Conservation (phyloP, 2,113 vertebrate species). For the Egretta garzetta region DNA sequence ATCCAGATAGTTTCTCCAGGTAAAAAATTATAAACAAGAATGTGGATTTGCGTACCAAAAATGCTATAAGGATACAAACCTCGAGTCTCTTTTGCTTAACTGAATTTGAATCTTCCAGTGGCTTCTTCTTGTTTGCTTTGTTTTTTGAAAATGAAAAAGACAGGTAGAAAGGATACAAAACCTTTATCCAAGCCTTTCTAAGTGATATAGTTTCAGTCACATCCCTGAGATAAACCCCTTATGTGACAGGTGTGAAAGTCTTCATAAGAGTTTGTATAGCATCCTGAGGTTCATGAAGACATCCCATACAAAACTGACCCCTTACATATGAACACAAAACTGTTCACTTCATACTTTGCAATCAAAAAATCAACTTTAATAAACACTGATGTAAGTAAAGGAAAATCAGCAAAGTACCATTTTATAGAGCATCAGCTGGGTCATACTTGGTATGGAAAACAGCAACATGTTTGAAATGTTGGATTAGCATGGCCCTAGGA, state of each 20-base stretch:
- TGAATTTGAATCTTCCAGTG: not conserved
- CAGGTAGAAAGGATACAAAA: not conserved
- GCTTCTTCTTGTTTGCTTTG: not conserved
- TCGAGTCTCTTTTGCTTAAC: not conserved
- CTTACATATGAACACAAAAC: not conserved
- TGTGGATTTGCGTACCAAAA: not conserved
- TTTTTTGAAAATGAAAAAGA: not conserved
- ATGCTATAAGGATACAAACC: not conserved
- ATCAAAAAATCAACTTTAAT: not conserved
- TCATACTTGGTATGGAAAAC: not conserved
- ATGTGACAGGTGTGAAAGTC: not conserved
- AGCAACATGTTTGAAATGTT: not conserved
- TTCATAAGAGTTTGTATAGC: not conserved
- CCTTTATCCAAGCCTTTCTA: not conserved
- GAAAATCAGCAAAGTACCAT: not conserved
- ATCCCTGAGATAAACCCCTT: not conserved
- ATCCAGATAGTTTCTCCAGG: not conserved
- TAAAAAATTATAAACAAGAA: not conserved
- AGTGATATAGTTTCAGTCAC: not conserved
- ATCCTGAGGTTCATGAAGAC: not conserved
- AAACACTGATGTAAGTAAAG: not conserved
- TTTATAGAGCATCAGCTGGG: not conserved
- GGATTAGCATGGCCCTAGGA: not conserved
- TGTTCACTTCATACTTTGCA: not conserved
- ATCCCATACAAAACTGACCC: not conserved